Evolutionary conservation across 2,113 vertebrate species (phyloP), one percentile per base, ranked within the genome.

Genomic region (Mormoops blainvillei): DNA sequence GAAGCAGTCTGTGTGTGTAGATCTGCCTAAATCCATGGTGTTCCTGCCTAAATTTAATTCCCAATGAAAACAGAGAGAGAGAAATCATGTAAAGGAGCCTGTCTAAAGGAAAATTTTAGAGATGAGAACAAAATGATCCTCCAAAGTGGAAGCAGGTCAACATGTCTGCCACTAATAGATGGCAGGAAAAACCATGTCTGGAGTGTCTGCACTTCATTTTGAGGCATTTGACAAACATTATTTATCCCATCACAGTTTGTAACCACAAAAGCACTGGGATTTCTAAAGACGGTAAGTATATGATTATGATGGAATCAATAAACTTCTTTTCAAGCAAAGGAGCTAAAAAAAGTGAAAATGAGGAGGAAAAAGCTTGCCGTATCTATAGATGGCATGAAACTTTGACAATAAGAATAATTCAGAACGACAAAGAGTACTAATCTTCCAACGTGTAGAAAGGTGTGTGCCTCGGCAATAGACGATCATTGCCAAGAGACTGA

Each of bases 31-130:
- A 33, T 41, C 20, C 36, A 52, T 19, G 67, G 36, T 61, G 76
- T 38, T 81, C 36, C 52, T 61, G 26, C 36, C 19, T 80, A 89
- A 52, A 74, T 93, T 83, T 78, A 94, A 89, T 82, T 76, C 26
- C 33, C 41, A 78, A 7, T 48, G 31, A 74, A 91, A 91, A 87
- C 52, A 6, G 36, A 86, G 90, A 86, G 90, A 96, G 71, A 65
- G 85, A 81, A 95, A 90, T 76, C 43, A 76, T 20, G 12, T 77
- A 70, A 96, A 91, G 45, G 65, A 94, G 67, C 38, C 86, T 77
- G 15, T 74, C 68, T 81, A 80, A 36, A 24, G 31, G 73, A 81
- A 96, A 91, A 73, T 33, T 87, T 88, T 92, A 74, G 63, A 93
- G 33, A 89, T 70, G n/a, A 67, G 24, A 68, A 67, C 31, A 92